These are phyloP conservation scores for Patella depressa DNA, from an alignment of 2,888 invertebrate genomes.

Conservation along the genomic window DNA sequence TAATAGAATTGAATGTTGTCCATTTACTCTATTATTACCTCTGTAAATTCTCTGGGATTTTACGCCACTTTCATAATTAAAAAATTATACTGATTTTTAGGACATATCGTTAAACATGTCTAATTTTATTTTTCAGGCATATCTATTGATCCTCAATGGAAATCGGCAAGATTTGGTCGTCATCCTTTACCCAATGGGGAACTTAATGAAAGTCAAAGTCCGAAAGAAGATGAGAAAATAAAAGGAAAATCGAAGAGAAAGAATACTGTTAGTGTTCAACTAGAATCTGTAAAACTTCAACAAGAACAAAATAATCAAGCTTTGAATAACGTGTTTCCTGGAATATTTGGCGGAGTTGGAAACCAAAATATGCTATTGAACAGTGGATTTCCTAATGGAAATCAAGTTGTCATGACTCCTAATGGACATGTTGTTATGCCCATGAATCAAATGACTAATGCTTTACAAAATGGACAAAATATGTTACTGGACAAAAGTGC, in stretches of 20 bases:
- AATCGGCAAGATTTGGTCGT: not conserved
- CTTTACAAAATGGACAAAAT: conserved; percentile 7
- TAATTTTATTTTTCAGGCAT: not conserved
- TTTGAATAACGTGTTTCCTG: not conserved
- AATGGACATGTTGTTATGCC: conserved; percentile 24
- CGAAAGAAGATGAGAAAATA: conserved; percentile 31
- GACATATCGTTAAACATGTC: no score
- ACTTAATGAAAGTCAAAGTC: not conserved
- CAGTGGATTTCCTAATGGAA: conserved; percentile 26
- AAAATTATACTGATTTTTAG: no score
- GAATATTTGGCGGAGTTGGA: conserved; percentile 14
- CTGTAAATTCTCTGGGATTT: no score
- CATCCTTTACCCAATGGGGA: not conserved
- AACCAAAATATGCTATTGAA: conserved; percentile 52
- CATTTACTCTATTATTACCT: no score
- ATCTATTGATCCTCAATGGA: conserved; percentile 1
- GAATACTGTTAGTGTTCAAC: conserved; percentile 49
- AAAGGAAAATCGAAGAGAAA: conserved; percentile 39
- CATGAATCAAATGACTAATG: conserved; percentile 16
- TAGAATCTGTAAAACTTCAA: conserved; percentile 30
- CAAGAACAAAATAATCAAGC: not conserved
- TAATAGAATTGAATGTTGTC: no score
- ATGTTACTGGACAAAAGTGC: conserved; percentile 21
- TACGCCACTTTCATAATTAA: no score
- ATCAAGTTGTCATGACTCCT: conserved; percentile 21